Evolutionary conservation across 2,888 invertebrate genomes (phyloP), one percentile per base, ranked within the genome.

Genomic region (Drosophila fungiperda): DNA sequence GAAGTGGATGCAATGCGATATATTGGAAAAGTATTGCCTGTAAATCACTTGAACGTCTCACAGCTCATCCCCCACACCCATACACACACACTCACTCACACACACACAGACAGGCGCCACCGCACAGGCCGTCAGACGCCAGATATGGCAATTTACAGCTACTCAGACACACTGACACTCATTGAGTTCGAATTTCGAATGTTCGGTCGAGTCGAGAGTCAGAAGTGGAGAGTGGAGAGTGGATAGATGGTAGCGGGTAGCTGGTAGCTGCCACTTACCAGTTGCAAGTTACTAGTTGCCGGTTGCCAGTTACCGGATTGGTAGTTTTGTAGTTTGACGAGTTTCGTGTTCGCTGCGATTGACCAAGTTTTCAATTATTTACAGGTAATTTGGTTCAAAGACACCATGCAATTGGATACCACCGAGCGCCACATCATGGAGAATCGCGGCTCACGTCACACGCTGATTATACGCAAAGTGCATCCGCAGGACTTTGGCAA

Each of bases 401-500:
- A 95, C 91, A 95, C 95, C 78, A 95, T 95, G 94, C 94, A 95
- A 91, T 93, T 95, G 92, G 95, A 95, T 92, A 95, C 95, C 73
- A 95, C 95, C 33, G 95, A 95, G 92, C 93, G 95, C 68, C 94
- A 95, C 86, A 95, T 95, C 91, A 95, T 95, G 94, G 95, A 95
- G 91, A 94, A 95, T 70, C 94, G 95, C 79, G 95, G 95, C 66
- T 95, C 95, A 85, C 93, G 95, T 83, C 95, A 95, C 91, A 95
- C 95, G 32, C 94, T 95, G 83, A 94, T 95, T 92, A 95, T 95
- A 90, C 94, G 95, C 71, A 95, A 95, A 93, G 95, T 95, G 82
- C 95, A 95, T 91, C 94, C 94, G 74, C 94, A 95, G 81, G 95
- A 96, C 93, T 95, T 96, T 92, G 95, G 95, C 82, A 95, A 95